phyloP scores from a whole-genome alignment of 2,797 vertebrate species.

The Poeciliopsis paucimaculata region DNA sequence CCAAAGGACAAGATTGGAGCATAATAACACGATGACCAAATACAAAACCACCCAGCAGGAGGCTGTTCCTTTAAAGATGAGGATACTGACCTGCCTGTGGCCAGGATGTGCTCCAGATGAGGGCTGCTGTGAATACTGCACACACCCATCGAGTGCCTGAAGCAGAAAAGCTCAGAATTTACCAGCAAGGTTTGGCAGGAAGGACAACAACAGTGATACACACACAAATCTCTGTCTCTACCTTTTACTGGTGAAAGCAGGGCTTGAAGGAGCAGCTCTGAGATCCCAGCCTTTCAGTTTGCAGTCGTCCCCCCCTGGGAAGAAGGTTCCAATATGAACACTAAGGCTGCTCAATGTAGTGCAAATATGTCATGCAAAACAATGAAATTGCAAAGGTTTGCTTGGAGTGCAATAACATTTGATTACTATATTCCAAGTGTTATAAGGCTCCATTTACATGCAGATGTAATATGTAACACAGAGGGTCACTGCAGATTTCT shows the following conservation, averaged over 20 bases:
- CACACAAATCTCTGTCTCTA: conserved; percentile 5
- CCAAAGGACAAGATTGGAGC: neutral
- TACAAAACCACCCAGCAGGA: neutral
- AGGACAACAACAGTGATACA: neutral
- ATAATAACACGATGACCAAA: neutral
- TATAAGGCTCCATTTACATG: neutral
- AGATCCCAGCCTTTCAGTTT: conserved; percentile 94
- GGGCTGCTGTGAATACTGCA: conserved; percentile 95
- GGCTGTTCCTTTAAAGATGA: neutral
- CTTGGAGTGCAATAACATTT: neutral
- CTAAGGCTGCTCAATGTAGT: neutral
- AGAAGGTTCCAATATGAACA: neutral
- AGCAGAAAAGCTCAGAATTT: conserved; percentile 16
- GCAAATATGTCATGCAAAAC: neutral
- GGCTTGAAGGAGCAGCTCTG: conserved; percentile 70
- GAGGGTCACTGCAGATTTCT: neutral
- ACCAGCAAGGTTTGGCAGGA: neutral
- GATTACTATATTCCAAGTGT: neutral
- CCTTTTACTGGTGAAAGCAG: conserved; percentile 88
- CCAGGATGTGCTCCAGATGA: conserved; percentile 87
- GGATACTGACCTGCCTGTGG: conserved; percentile 90
- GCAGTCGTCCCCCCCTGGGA: conserved; percentile 92
- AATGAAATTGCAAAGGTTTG: neutral
- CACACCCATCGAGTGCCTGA: conserved; percentile 93
- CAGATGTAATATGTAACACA: too few species aligned